These are phyloP conservation scores for Protophormia terraenovae DNA, from an alignment of 2,888 invertebrate species.

Conservation along the genomic window DNA sequence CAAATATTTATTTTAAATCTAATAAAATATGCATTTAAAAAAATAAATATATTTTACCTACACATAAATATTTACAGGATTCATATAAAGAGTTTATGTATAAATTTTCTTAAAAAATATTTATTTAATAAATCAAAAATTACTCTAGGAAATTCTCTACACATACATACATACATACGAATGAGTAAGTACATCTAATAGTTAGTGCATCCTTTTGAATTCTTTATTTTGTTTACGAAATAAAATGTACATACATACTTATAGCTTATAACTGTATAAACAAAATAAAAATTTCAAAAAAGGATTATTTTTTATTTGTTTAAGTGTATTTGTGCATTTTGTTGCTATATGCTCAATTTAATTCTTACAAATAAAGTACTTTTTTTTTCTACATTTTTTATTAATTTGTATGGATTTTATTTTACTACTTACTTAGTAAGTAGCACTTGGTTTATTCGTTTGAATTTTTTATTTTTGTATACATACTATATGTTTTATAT, in stretches of 20 bases:
- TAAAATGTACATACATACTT: slow-evolving; percentile 11
- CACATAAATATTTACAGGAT: too few relatives aligned
- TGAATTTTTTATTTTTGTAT: neutral
- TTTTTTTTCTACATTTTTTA: neutral
- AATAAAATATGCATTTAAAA: too few relatives aligned
- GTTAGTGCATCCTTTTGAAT: neutral
- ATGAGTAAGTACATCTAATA: too few relatives aligned
- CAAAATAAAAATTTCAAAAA: neutral
- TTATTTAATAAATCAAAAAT: slow-evolving; percentile 29
- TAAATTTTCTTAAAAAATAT: neutral
- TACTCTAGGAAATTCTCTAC: neutral
- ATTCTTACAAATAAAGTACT: slow-evolving; percentile 32
- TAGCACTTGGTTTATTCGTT: neutral
- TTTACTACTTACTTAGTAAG: neutral
- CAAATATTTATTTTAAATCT: too few relatives aligned
- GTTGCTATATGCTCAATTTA: slow-evolving; percentile 38
- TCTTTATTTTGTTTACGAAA: neutral
- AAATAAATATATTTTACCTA: too few relatives aligned
- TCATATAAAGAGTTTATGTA: neutral
- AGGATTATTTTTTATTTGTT: neutral
- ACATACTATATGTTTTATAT: neutral
- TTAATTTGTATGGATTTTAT: neutral
- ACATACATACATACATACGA: too few relatives aligned
- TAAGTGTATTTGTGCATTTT: slow-evolving; percentile 16
- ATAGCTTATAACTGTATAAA: slow-evolving; percentile 1